A percentile compares a stretch with the other conserved stretches of the same genome.
phyloP scores from a whole-genome alignment of 2,797 vertebrate species.

The Sparidentex hasta region DNA sequence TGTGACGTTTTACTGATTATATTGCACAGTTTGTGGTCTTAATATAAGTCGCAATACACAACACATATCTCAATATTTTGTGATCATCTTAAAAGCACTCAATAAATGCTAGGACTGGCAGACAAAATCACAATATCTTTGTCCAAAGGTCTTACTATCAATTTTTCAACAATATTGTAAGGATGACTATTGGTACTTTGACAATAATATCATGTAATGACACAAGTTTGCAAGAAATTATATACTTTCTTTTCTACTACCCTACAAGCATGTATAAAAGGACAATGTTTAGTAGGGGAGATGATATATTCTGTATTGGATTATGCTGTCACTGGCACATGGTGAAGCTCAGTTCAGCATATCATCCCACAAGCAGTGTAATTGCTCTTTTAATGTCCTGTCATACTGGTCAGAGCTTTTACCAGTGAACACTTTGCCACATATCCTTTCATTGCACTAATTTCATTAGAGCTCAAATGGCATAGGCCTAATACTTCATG shows the following conservation, averaged over 20 bases:
- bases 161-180: no score
- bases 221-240: not conserved
- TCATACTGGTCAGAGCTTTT: slow-evolving; percentile 47
- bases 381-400: slow-evolving; percentile 45
- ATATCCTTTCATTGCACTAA: slow-evolving; percentile 42
- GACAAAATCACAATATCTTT: no score
- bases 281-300: not conserved
- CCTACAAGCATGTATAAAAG: slow-evolving; percentile 9
- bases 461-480: slow-evolving; percentile 55
- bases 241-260: not conserved
- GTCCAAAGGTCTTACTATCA: no score
- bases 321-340: slow-evolving; percentile 25
- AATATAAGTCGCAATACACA: no score
- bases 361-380: slow-evolving; percentile 33
- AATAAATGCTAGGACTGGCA: no score
- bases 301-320: slow-evolving; percentile 36
- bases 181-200: no score
- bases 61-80: no score
- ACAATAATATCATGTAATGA: not conserved
- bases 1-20: not conserved
- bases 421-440: slow-evolving; percentile 42
- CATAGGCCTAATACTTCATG: slow-evolving; percentile 22
- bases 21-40: not conserved
- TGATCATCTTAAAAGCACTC: no score
- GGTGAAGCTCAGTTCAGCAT: slow-evolving; percentile 23